Base-by-base conservation (phyloP, 2,888 invertebrate species). In the Cryptocephalus primarius region DNA sequence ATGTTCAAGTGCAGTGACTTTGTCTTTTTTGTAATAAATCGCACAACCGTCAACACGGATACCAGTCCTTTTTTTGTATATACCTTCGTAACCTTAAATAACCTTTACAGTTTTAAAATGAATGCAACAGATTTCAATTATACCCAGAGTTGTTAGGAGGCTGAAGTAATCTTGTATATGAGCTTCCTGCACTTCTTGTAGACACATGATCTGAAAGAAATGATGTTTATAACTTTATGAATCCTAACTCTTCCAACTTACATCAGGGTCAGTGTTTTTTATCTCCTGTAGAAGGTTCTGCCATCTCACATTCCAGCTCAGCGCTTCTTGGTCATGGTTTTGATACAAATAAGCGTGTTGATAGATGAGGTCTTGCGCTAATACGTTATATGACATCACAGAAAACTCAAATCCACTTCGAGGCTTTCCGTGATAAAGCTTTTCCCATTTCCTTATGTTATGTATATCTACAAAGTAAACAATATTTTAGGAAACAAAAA, bases 161-260 rank as follows among this genome's bases (percentile, higher is more conserved):
- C 22, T 22, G 22, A 22, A 22, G 22, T 22, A 22, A 22, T 22
- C 6, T 22, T 22, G 22, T 45, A 87, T 70, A 52, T 66, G 88
- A n/a, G 79, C 74, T 9, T 75, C 74, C 71, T 94, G 87, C 41
- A 95, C 87, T 76, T 96, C 96, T 77, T 96, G 95, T 8, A 95
- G 70, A 64, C 90, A 89, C 48, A 91, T 61, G 48, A 91, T 80
- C 88, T 88, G 68, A 43, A 75, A 74, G 53, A 54, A 53, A 59
- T 54, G 50, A 48, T 44, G 40, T 11, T 11, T 12, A n/a, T 13
- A 42, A 42, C 9, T 43, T 39, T 39, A 45, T 46, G 49, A 38
- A 49, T 42, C 47, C 8, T 6, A 44, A 39, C 36, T 41, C 13
- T 46, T 39, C 1, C 32, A 40, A 55, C 71, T 71, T 71, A 83